Conservation (phyloP, 2,113 vertebrate species). For the Ammospiza caudacuta region DNA sequence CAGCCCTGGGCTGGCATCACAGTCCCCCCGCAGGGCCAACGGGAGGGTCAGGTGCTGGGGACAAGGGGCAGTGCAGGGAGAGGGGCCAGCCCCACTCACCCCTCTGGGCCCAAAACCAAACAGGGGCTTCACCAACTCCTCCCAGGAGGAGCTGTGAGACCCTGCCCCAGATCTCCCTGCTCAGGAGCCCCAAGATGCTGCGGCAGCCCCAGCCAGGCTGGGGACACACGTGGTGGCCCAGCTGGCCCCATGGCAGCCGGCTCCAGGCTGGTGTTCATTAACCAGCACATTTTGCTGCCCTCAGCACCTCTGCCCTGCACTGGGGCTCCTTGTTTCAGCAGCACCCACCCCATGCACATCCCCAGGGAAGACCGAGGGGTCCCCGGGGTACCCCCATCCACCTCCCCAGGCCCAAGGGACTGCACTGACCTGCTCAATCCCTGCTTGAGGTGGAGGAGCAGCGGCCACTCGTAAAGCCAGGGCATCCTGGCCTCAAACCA, state of each 20-base stretch:
- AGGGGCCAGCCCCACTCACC: not conserved
- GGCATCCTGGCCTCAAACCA: constrained; percentile 84
- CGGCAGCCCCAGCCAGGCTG: accelerated
- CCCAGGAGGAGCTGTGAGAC: not conserved
- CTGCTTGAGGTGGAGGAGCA: constrained; percentile 80
- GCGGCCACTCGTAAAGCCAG: constrained; percentile 78
- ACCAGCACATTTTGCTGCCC: constrained; percentile 25
- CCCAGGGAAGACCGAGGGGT: not conserved
- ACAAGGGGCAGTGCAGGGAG: not conserved
- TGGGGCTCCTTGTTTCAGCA: not conserved
- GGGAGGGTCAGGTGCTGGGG: not conserved
- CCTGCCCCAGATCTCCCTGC: not conserved
- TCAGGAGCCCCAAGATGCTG: not conserved
- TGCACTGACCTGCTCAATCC: constrained; percentile 84
- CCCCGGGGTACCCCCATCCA: accelerated
- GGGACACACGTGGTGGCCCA: not conserved
- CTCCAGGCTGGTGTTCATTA: constrained; percentile 50
- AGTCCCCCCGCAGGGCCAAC: not conserved
- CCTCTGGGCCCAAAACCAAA: not conserved
- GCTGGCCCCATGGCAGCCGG: not conserved
- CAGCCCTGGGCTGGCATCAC: accelerated
- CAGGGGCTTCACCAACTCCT: not conserved
- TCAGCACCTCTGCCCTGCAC: constrained; percentile 9
- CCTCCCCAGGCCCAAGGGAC: not conserved
- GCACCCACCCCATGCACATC: not conserved